A percentile compares a stretch with the other conserved stretches of the same genome.
These are phyloP conservation scores for Homalodisca vitripennis DNA, from an alignment of 1,140 invertebrate species.

Conservation along the genomic window DNA sequence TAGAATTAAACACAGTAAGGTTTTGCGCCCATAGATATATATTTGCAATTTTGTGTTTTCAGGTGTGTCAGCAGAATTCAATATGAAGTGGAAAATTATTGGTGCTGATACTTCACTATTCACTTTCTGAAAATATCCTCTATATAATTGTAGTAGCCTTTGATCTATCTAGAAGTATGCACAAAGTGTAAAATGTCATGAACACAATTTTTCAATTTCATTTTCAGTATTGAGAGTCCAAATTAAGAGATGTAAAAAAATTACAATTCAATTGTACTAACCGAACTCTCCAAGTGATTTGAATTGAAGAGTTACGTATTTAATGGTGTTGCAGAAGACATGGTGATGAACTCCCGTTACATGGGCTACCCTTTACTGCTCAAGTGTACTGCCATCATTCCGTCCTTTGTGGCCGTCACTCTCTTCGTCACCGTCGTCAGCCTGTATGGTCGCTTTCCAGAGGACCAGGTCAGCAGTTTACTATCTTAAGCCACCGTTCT, in stretches of 20 bases:
- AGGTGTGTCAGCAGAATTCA: too few species aligned
- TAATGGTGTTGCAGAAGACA: slow-evolving; percentile 47
- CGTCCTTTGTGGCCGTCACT: slow-evolving; percentile 48
- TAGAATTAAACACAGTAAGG: too few species aligned
- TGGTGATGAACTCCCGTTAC: slow-evolving; percentile 55
- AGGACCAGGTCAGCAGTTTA: slow-evolving; percentile 30
- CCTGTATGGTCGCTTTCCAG: slow-evolving; percentile 52
- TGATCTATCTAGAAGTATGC: too few species aligned
- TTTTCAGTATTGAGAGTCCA: too few species aligned
- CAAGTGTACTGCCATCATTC: slow-evolving; percentile 54
- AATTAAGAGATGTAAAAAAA: neutral
- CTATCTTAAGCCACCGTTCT: neutral
- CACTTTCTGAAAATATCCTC: too few species aligned
- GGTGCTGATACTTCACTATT: too few species aligned
- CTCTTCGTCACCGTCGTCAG: slow-evolving; percentile 52
- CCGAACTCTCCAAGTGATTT: neutral
- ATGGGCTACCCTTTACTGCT: slow-evolving; percentile 49
- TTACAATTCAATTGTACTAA: neutral
- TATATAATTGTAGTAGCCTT: too few species aligned
- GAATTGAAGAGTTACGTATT: neutral
- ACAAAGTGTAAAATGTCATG: too few species aligned
- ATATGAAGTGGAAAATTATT: too few species aligned
- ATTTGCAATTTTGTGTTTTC: too few species aligned
- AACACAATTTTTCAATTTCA: too few species aligned
- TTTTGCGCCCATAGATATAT: too few species aligned